These are phyloP conservation scores for Notamacropus eugenii DNA, from an alignment of 2,797 vertebrate genomes.

Conservation along the genomic window DNA sequence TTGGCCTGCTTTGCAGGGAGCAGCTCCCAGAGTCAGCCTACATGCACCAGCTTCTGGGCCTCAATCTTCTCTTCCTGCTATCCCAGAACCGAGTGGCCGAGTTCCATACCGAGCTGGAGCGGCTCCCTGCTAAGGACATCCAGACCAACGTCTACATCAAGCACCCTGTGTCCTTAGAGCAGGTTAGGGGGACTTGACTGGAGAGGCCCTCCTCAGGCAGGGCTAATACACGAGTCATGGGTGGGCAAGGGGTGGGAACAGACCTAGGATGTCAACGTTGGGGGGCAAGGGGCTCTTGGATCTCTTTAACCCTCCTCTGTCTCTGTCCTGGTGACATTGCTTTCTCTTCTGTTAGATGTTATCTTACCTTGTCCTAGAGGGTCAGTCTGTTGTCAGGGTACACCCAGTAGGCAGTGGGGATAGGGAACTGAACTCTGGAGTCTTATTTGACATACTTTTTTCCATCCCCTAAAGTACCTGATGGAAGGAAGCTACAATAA, in stretches of 20 bases:
- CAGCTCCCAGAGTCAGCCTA: conserved; percentile 94
- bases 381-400: not conserved
- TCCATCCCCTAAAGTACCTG: conserved; percentile 88
- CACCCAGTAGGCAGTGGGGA: not conserved
- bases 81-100: conserved; percentile 98
- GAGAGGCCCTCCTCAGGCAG: not conserved
- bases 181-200: conserved; percentile 83
- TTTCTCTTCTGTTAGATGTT: not conserved
- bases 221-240: not conserved
- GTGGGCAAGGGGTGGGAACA: not conserved
- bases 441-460: not conserved
- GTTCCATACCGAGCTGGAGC: conserved; percentile 96
- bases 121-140: conserved; percentile 92
- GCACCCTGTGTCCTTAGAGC: conserved; percentile 95
- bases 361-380: not conserved
- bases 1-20: conserved; percentile 83
- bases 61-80: conserved; percentile 97
- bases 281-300: not conserved
- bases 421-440: not conserved
- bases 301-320: not conserved
- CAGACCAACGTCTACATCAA: conserved; percentile 96
- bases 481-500: conserved; percentile 99
- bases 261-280: not conserved
- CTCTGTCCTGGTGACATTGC: not conserved
- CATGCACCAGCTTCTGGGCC: conserved; percentile 94